These are phyloP conservation scores for Poeciliopsis turneri DNA, from an alignment of 2,797 vertebrate genomes.

Conservation along the genomic window DNA sequence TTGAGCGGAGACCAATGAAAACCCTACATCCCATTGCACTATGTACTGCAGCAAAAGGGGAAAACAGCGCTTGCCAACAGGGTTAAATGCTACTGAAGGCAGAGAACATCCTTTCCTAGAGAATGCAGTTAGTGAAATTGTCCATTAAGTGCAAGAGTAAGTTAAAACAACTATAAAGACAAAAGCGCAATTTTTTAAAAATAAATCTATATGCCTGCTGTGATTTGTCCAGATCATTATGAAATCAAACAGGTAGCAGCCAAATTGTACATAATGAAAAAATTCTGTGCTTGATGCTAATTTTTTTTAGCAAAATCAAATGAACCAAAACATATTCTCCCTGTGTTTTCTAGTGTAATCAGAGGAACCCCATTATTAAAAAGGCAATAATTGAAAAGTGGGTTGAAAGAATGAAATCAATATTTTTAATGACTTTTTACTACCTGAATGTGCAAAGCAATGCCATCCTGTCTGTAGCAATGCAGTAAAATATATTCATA, in stretches of 20 bases:
- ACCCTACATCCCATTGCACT: constrained; percentile 27
- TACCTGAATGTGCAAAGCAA: constrained; percentile 2
- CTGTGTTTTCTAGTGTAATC: not conserved
- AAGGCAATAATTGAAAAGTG: constrained; percentile 3
- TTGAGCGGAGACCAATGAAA: constrained; percentile 56
- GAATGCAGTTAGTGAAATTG: constrained; percentile 19
- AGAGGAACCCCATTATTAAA: constrained; percentile 1
- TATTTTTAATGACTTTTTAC: constrained; percentile 14
- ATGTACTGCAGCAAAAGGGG: constrained; percentile 17
- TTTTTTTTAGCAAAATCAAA: not conserved
- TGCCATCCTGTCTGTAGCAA: not conserved
- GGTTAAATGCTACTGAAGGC: constrained; percentile 44
- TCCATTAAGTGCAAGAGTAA: constrained; percentile 20
- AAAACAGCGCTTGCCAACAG: constrained; percentile 21
- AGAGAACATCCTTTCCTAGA: constrained; percentile 30
- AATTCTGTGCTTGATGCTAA: not conserved
- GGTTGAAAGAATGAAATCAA: constrained; percentile 18
- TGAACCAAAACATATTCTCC: constrained; percentile 5
- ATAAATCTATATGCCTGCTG: not conserved
- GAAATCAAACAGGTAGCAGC: not conserved
- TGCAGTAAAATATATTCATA: not conserved
- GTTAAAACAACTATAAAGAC: not conserved
- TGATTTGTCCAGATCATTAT: not conserved
- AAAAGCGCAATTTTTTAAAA: not conserved
- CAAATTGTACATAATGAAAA: not conserved